These are phyloP conservation scores for Ginglymostoma cirratum DNA, from an alignment of 2,113 vertebrate species.

Conservation along the genomic window DNA sequence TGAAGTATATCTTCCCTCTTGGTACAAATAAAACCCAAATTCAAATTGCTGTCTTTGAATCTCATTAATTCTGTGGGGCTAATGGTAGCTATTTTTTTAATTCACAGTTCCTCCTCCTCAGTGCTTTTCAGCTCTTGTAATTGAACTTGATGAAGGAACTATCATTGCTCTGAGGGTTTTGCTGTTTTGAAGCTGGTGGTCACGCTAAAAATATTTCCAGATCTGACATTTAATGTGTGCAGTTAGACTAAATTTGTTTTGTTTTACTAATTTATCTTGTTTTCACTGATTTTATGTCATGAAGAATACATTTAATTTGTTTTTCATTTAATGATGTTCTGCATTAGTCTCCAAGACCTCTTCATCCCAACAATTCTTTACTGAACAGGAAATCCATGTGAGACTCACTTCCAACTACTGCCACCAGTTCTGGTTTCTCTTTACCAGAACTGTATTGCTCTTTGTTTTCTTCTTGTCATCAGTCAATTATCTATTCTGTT, in stretches of 20 bases:
- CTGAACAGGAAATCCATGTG: too few relatives aligned
- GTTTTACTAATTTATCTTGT: background rate
- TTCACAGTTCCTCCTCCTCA: background rate
- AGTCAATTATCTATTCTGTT: background rate
- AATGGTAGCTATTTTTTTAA: background rate
- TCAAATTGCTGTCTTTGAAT: background rate
- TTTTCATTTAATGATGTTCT: background rate
- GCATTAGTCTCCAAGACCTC: background rate
- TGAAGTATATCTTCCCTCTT: background rate
- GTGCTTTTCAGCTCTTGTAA: background rate
- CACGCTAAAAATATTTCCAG: background rate
- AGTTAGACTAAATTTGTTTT: background rate
- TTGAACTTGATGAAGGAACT: background rate
- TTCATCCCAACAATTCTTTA: background rate
- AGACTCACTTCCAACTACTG: background rate
- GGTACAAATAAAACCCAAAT: background rate
- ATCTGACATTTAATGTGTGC: background rate
- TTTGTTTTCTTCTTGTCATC: background rate
- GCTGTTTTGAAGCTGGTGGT: background rate
- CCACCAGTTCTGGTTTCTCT: background rate
- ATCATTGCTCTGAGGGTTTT: background rate
- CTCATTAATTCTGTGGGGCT: background rate
- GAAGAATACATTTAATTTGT: background rate
- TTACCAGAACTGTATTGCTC: background rate
- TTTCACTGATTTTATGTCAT: too few relatives aligned